Evolutionary conservation across 1,140 invertebrate species (phyloP).

Genomic region (Trichomalopsis sarcophagae): DNA sequence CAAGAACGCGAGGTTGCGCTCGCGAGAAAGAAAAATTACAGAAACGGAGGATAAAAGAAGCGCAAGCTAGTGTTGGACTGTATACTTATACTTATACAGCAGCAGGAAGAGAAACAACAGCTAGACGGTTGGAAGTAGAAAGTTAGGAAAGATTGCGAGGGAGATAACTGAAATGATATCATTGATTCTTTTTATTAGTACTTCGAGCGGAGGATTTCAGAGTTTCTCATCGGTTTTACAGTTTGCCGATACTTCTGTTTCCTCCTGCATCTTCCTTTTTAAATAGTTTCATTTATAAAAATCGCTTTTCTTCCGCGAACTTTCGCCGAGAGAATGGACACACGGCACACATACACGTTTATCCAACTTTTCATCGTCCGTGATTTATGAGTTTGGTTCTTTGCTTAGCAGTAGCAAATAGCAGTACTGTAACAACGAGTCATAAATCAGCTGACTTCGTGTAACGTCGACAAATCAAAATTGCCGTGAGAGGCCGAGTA

Average conservation of each 20-base stretch:
- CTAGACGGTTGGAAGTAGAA: not conserved
- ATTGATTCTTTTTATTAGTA: slow-evolving; percentile 23
- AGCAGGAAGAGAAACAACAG: not conserved
- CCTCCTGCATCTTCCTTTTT: not conserved
- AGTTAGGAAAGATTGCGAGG: not conserved
- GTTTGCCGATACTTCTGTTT: not conserved
- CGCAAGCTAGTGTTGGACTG: not conserved
- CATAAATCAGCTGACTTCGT: not conserved
- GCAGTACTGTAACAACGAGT: not conserved
- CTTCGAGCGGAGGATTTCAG: not conserved
- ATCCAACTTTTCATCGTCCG: not conserved
- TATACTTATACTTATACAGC: too few relatives aligned
- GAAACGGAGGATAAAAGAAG: not conserved
- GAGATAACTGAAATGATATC: not conserved
- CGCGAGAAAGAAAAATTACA: not conserved
- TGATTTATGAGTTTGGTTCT: not conserved
- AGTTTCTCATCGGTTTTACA: not conserved
- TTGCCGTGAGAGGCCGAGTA: not conserved
- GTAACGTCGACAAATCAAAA: not conserved
- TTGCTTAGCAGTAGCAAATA: not conserved
- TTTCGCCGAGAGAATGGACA: not conserved
- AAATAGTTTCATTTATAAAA: not conserved
- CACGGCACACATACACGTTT: not conserved
- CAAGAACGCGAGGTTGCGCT: not conserved
- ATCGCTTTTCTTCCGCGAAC: not conserved